Conservation (phyloP, 2,797 vertebrate species). For the Sebastolobus alascanus region DNA sequence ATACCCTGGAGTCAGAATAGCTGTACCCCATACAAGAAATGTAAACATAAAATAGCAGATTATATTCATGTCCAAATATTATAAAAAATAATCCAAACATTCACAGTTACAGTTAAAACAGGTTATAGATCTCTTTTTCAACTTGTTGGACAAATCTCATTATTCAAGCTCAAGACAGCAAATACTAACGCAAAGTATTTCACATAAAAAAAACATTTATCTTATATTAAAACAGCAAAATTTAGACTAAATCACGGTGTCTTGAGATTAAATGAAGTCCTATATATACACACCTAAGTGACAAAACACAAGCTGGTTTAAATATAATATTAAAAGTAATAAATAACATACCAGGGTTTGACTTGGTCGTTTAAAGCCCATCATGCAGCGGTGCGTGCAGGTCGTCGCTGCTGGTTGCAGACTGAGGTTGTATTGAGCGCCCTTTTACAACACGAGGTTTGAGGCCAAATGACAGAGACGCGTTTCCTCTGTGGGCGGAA, state of each 20-base stretch:
- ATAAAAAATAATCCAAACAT: slow-evolving; percentile 4
- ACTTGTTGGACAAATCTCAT: not conserved
- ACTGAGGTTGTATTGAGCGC: slow-evolving; percentile 73
- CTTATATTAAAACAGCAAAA: not conserved
- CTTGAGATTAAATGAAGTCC: not conserved
- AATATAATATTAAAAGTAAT: not conserved
- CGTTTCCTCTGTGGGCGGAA: slow-evolving; percentile 74
- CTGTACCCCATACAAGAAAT: not conserved
- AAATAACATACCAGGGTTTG: slow-evolving; percentile 46
- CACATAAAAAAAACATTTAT: accelerated
- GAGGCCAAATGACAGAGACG: slow-evolving; percentile 60
- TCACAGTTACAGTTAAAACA: slow-evolving; percentile 1
- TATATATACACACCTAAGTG: not conserved
- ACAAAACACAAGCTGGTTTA: not conserved
- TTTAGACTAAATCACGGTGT: not conserved
- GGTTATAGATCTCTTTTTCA: not conserved
- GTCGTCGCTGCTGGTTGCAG: slow-evolving; percentile 37
- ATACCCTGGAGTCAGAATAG: not conserved
- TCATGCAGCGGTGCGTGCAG: slow-evolving; percentile 14
- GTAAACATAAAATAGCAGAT: not conserved
- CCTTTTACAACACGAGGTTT: slow-evolving; percentile 66
- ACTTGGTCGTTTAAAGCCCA: not conserved
- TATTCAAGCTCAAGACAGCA: not conserved
- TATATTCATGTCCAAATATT: not conserved
- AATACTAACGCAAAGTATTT: slow-evolving; percentile 8